Evolutionary conservation across 2,797 vertebrate species (phyloP), one percentile per base, ranked within the genome.

Genomic region (Chiloscyllium punctatum): DNA sequence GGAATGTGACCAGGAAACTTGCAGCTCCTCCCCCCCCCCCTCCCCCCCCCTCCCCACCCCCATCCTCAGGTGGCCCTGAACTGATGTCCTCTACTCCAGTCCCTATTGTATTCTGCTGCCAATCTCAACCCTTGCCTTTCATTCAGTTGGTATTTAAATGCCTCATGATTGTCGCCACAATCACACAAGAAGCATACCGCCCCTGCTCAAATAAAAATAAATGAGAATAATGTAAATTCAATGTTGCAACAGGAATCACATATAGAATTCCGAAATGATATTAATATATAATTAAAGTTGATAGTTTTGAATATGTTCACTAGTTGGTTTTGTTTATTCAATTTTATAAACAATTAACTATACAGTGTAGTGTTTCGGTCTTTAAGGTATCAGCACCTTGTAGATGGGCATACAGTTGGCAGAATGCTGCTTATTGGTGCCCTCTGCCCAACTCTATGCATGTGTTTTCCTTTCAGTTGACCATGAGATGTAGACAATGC

Each of bases 71-170:
- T 97, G 97, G 96, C 96, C 96, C 97, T 97, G 97, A 97, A 97
- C 97, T 96, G 96, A 96, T 96, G 97, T 97, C 96, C 97, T 96
- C 97, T 96, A 96, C 97, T 97, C 97, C 97, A 96, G 96, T 96
- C 96, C 96, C 97, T 96, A 97, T 98, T 97, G 96, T 97, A 13
- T 92, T 96, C 97, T 92, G 79, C 95, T 96, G 97, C 96, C 97
- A 96, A 96, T 96, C 96, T 97, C 96, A 96, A 96, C 96, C 96
- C 96, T 96, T 96, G 96, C 96, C 96, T 95, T 51, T 97, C 97
- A 97, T 97, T 97, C 97, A 97, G 97, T 97, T 97, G 97, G 97
- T 97, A 97, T 97, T 97, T 97, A 97, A 98, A 98, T 97, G 97
- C 97, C 97, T 96, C 94, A 96, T 96, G 96, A 97, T 97, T 97